A percentile compares a stretch with the other conserved stretches of the same genome.
Conservation (phyloP, 2,797 vertebrate genomes). For the Scolopax rusticola region DNA sequence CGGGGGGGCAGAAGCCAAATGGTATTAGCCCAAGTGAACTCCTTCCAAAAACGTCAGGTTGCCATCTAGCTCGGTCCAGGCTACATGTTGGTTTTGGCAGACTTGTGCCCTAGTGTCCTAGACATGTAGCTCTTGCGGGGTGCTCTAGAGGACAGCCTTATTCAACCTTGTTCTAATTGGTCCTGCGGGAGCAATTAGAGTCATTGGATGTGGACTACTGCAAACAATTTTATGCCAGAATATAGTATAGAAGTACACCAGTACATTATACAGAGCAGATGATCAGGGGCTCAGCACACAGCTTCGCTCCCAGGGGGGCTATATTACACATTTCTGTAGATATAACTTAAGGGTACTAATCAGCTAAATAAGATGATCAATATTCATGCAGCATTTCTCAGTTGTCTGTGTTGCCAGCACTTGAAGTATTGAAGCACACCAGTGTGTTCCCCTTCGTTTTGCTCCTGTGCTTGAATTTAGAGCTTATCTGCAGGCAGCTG, state of each 20-base stretch:
- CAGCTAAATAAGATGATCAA: neutral
- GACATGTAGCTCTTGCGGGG: neutral
- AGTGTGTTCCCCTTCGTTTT: neutral
- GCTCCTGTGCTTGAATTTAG: neutral
- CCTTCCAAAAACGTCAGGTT: neutral
- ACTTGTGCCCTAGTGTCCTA: neutral
- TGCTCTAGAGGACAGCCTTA: neutral
- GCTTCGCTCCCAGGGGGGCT: neutral
- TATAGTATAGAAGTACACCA: neutral
- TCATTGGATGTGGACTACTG: neutral
- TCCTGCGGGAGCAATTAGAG: neutral
- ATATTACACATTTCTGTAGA: neutral
- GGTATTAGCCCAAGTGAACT: neutral
- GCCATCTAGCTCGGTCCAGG: neutral
- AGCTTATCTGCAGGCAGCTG: neutral
- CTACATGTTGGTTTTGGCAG: neutral
- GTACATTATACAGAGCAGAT: neutral
- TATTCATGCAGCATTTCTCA: neutral
- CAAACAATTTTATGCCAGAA: neutral
- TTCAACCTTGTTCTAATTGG: neutral
- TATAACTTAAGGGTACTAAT: neutral
- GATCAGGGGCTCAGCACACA: neutral
- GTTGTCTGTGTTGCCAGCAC: neutral
- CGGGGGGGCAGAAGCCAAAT: neutral
- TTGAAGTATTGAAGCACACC: neutral